These are phyloP conservation scores for Parotocinclus haroldoi DNA, from an alignment of 2,797 vertebrate species.

Conservation along the genomic window DNA sequence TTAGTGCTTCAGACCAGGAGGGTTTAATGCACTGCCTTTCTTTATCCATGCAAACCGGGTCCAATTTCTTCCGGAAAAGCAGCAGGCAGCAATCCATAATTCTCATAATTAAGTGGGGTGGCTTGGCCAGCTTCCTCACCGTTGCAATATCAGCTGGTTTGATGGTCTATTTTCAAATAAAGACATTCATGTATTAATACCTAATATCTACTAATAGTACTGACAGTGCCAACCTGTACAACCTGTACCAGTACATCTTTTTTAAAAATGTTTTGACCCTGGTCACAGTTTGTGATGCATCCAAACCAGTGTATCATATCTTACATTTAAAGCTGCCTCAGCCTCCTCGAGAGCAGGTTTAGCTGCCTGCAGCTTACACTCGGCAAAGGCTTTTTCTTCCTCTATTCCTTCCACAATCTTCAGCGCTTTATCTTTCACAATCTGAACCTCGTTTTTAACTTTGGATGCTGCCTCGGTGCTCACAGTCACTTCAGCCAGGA, in stretches of 20 bases:
- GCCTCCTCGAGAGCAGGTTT: conserved; percentile 77
- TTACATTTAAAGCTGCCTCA: conserved; percentile 52
- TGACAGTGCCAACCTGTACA: no score
- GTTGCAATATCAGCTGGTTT: conserved; percentile 83
- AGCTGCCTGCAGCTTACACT: conserved; percentile 77
- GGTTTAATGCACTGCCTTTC: conserved; percentile 72
- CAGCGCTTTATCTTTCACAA: conserved; percentile 74
- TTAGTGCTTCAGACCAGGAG: conserved; percentile 80
- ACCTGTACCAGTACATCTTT: no score
- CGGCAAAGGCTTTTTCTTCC: conserved; percentile 74
- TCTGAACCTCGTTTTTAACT: no score
- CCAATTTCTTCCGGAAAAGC: conserved; percentile 80
- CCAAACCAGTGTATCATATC: no score
- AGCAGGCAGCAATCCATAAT: conserved; percentile 85
- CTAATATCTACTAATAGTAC: no score
- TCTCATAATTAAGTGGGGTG: conserved; percentile 85
- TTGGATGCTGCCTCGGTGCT: no score
- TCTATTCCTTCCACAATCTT: conserved; percentile 80
- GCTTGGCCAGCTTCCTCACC: conserved; percentile 82
- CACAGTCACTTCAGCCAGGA: conserved; percentile 59
- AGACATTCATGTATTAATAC: no score
- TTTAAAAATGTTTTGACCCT: no score
- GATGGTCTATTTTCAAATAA: no score
- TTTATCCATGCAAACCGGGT: conserved; percentile 67
- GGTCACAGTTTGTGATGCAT: no score